Percentiles rank a stretch among this genome's conserved stretches.
Conservation (phyloP, 1,140 invertebrate genomes). For the Nylanderia fulva region DNA sequence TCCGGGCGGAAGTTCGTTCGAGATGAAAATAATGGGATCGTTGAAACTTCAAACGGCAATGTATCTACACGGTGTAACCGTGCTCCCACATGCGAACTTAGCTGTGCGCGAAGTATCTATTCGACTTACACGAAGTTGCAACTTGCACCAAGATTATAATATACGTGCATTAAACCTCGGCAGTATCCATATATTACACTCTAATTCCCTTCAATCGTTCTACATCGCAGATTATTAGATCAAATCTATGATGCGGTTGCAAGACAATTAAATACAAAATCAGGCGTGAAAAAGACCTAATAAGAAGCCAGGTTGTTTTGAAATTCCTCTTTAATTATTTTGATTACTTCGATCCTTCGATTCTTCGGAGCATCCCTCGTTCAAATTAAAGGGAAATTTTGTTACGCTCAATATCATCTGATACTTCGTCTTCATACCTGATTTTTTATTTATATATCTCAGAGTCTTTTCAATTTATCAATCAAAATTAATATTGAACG, state of each 20-base stretch:
- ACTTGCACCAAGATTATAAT: slow-evolving; percentile 31
- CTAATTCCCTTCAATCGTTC: slow-evolving; percentile 20
- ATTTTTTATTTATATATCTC: no score
- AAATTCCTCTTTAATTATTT: no score
- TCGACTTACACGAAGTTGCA: slow-evolving; percentile 23
- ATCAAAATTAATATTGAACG: no score
- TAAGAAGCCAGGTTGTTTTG: no score
- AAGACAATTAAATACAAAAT: background rate
- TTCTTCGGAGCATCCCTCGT: no score
- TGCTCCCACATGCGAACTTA: slow-evolving; percentile 44
- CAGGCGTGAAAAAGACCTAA: no score
- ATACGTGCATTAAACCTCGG: slow-evolving; percentile 2
- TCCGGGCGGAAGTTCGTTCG: slow-evolving; percentile 51
- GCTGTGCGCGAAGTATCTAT: background rate
- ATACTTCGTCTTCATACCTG: no score
- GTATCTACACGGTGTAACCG: slow-evolving; percentile 9
- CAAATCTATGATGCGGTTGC: background rate
- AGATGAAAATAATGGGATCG: slow-evolving; percentile 56
- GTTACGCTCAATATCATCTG: no score
- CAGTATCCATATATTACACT: slow-evolving; percentile 11
- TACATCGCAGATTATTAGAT: slow-evolving; percentile 36
- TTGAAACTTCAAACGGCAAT: slow-evolving; percentile 54
- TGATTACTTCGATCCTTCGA: no score
- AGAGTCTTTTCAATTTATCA: no score
- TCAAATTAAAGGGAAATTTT: no score